phyloP scores from a whole-genome alignment of 2,113 vertebrate genomes.

The Helogale parvula region DNA sequence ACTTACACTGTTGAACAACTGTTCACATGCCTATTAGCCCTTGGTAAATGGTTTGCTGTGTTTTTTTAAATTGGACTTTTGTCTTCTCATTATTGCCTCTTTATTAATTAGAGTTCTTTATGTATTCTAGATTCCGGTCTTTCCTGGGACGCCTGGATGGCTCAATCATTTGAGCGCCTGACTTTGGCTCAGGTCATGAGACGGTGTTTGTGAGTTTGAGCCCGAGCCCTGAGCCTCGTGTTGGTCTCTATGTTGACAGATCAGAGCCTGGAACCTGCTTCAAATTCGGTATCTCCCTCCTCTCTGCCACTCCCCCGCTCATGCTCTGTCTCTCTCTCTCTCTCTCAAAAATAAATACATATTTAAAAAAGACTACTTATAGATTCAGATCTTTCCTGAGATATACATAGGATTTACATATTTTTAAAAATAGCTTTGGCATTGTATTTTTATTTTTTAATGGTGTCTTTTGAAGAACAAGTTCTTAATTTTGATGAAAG shows the following conservation, averaged over 20 bases:
- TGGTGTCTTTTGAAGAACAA: neutral
- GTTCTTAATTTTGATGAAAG: conserved; percentile 2
- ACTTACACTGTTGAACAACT: neutral
- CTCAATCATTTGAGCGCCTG: no score
- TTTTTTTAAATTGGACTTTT: neutral
- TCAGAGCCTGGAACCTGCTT: no score
- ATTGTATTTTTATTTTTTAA: neutral
- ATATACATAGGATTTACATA: neutral
- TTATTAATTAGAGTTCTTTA: neutral
- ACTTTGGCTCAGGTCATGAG: no score
- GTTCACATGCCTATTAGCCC: neutral
- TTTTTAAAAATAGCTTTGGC: neutral
- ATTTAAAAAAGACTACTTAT: neutral
- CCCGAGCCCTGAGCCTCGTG: no score
- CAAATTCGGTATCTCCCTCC: no score
- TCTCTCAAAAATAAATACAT: no score
- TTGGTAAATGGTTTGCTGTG: neutral
- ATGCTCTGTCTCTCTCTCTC: no score
- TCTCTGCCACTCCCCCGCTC: no score
- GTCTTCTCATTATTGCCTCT: neutral
- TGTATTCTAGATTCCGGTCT: neutral
- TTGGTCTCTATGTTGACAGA: no score
- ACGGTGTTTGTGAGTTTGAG: no score
- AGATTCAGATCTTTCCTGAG: neutral
- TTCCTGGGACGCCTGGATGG: neutral